Percentiles rank a stretch among this genome's conserved stretches.
phyloP scores from a whole-genome alignment of 2,113 vertebrate species.

The Athene noctua region DNA sequence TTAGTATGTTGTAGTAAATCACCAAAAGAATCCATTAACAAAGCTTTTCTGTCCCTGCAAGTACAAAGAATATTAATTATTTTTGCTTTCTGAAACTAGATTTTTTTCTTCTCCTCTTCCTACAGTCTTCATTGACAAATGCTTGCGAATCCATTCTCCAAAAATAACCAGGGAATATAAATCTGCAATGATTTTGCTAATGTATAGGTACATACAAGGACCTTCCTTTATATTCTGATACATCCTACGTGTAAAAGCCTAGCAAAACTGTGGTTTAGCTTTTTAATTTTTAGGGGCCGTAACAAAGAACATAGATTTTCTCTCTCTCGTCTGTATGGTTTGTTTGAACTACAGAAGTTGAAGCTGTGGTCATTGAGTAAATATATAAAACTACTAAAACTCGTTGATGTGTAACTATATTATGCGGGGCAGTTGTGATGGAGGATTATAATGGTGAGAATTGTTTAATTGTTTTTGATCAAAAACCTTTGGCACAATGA shows the following conservation, averaged over 20 bases:
- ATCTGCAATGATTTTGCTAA: background rate
- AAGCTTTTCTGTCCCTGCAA: conserved; percentile 29
- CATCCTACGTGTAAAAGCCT: background rate
- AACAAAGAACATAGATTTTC: background rate
- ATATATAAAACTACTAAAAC: background rate
- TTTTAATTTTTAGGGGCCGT: background rate
- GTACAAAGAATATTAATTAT: conserved; percentile 48
- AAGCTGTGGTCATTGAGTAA: background rate
- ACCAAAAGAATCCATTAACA: conserved; percentile 57
- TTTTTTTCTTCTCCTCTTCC: background rate
- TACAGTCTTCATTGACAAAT: background rate
- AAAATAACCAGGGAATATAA: background rate
- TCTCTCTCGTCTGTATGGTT: background rate
- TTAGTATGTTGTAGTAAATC: conserved; percentile 64
- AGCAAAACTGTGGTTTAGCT: background rate
- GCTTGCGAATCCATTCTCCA: background rate
- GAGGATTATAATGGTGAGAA: background rate
- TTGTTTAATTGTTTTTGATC: background rate
- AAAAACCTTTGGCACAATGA: background rate
- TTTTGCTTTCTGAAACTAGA: background rate
- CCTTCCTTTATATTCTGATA: background rate
- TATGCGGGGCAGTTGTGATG: background rate
- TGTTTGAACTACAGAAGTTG: background rate
- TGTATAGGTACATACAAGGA: no score
- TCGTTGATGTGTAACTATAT: background rate